A percentile compares a stretch with the other conserved stretches of the same genome.
Evolutionary conservation across 2,888 invertebrate species (phyloP).

Genomic region (Helleia helle): DNA sequence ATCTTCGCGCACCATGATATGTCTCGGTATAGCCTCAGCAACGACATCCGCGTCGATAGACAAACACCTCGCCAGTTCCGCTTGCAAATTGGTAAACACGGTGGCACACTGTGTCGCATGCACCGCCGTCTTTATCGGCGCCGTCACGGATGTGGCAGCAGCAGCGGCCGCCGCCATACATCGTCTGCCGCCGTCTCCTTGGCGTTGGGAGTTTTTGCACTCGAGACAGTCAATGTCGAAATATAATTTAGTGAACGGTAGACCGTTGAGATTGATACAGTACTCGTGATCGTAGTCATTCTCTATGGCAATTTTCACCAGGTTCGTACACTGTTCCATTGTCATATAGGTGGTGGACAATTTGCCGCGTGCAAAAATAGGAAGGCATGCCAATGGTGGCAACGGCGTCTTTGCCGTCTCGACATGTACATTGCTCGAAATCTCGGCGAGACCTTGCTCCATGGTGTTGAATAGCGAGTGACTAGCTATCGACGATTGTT

Average conservation of each 20-base stretch:
- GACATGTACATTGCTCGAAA: background rate
- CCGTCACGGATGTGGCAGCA: background rate
- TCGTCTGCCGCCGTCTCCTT: background rate
- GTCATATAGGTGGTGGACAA: slow-evolving; percentile 8
- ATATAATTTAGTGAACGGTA: slow-evolving; percentile 9
- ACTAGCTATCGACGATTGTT: no score
- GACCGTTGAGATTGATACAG: slow-evolving; percentile 4
- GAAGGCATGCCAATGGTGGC: slow-evolving; percentile 7
- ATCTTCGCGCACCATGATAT: slow-evolving; percentile 10
- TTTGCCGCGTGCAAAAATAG: slow-evolving; percentile 6
- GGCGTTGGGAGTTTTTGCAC: slow-evolving; percentile 5
- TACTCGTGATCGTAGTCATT: slow-evolving; percentile 10
- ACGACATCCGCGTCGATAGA: slow-evolving; percentile 7
- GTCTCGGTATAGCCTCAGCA: slow-evolving; percentile 3
- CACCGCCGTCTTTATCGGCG: slow-evolving; percentile 5
- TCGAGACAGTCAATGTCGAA: slow-evolving; percentile 10
- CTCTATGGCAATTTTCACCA: slow-evolving; percentile 7
- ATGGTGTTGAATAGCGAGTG: no score
- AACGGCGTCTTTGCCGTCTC: background rate
- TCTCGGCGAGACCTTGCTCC: slow-evolving; percentile 8
- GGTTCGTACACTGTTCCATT: slow-evolving; percentile 6
- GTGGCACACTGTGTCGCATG: slow-evolving; percentile 7
- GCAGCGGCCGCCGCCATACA: background rate
- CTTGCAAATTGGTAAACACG: slow-evolving; percentile 8
- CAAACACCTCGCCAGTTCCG: slow-evolving; percentile 9